phyloP scores from a whole-genome alignment of 1,140 invertebrate species.

The Luehdorfia chinensis region DNA sequence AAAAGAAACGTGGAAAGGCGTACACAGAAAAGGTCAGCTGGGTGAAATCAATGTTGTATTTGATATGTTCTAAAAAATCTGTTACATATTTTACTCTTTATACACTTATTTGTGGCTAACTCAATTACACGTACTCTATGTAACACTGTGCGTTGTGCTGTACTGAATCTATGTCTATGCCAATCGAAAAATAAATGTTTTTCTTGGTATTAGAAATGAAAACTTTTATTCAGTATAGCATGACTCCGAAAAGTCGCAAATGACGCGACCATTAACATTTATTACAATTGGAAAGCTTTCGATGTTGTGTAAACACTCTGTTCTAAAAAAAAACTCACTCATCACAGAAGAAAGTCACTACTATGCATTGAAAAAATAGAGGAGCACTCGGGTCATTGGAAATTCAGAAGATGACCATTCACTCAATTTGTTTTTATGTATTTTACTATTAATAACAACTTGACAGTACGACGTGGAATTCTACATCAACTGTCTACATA shows the following conservation, averaged over 20 bases:
- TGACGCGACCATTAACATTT: slow-evolving; percentile 25
- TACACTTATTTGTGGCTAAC: slow-evolving; percentile 64
- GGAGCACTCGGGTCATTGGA: background rate
- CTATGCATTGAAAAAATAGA: background rate
- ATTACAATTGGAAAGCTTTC: slow-evolving; percentile 32
- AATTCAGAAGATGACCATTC: slow-evolving; percentile 5
- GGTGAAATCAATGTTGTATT: slow-evolving; percentile 62
- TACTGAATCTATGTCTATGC: slow-evolving; percentile 5
- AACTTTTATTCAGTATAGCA: slow-evolving; percentile 22
- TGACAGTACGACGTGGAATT: slow-evolving; percentile 15
- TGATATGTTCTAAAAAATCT: slow-evolving; percentile 60
- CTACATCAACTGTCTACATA: slow-evolving; percentile 13
- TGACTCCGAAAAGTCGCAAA: slow-evolving; percentile 22
- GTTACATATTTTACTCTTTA: slow-evolving; percentile 46
- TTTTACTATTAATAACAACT: slow-evolving; percentile 1
- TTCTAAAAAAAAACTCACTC: slow-evolving; percentile 14
- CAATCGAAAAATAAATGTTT: background rate
- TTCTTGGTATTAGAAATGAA: background rate
- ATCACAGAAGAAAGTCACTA: slow-evolving; percentile 2
- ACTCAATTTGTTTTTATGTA: slow-evolving; percentile 7
- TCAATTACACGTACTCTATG: slow-evolving; percentile 31
- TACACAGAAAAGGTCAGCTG: slow-evolving; percentile 69
- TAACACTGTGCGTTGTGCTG: slow-evolving; percentile 1
- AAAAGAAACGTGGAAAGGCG: slow-evolving; percentile 73
- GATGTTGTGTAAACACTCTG: slow-evolving; percentile 35